Evolutionary conservation across 2,888 invertebrate species (phyloP).

Genomic region (Dryobotodes eremita): DNA sequence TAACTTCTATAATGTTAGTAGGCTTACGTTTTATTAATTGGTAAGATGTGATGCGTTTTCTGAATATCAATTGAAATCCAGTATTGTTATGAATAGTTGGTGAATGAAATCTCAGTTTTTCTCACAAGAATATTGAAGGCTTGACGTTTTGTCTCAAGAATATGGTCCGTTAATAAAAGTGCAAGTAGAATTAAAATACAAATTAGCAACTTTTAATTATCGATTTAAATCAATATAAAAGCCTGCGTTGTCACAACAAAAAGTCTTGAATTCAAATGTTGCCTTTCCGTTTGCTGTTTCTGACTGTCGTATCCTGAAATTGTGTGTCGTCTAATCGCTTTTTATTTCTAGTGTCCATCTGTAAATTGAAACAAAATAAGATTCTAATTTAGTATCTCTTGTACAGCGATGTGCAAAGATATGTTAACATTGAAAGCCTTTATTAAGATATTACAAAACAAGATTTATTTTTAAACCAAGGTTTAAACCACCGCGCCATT

Average conservation of each 20-base stretch:
- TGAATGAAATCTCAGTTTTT: background rate
- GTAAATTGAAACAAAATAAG: background rate
- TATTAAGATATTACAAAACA: background rate
- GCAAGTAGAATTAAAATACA: background rate
- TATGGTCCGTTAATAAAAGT: background rate
- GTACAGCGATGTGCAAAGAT: background rate
- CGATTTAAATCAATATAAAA: background rate
- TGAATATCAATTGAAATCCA: background rate
- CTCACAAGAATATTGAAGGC: background rate
- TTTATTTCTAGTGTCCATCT: background rate
- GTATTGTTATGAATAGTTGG: background rate
- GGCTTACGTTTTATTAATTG: background rate
- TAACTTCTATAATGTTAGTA: background rate
- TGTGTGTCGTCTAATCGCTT: background rate
- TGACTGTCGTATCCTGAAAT: background rate
- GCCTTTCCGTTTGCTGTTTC: background rate
- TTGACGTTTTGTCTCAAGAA: background rate
- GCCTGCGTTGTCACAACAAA: too few relatives aligned
- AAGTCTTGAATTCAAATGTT: too few relatives aligned
- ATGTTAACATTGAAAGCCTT: background rate
- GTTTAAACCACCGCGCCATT: too few relatives aligned
- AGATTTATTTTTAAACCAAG: too few relatives aligned
- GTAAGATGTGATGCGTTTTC: background rate
- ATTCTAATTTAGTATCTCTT: background rate
- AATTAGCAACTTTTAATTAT: background rate